phyloP scores from a whole-genome alignment of 2,113 vertebrate genomes.

The Triplophysa siluroides region DNA sequence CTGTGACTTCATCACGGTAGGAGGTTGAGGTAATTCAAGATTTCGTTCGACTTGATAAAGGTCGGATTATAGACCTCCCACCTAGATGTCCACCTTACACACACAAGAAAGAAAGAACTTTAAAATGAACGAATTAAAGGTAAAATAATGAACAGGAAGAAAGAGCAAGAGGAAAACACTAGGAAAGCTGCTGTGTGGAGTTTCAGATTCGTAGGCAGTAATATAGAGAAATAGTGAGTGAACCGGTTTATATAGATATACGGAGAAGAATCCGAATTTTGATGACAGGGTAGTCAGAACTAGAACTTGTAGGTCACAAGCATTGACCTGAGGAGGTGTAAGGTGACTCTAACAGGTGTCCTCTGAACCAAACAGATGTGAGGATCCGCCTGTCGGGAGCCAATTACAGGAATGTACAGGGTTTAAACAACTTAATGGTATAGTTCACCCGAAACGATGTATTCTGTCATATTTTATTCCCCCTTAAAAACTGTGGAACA shows the following conservation, averaged over 20 bases:
- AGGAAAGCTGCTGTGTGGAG: too few relatives aligned
- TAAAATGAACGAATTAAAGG: too few relatives aligned
- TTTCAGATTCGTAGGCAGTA: too few relatives aligned
- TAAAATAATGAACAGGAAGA: too few relatives aligned
- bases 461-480: too few relatives aligned
- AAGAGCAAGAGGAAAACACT: too few relatives aligned
- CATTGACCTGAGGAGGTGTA: conserved; percentile 20
- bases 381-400: neutral
- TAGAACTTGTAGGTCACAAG: conserved; percentile 19
- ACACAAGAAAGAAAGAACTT: neutral
- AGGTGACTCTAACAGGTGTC: conserved; percentile 41
- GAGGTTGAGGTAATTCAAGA: conserved; percentile 25
- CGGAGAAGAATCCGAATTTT: too few relatives aligned
- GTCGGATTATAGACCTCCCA: conserved; percentile 41
- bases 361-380: conserved; percentile 46
- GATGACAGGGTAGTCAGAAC: neutral
- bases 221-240: too few relatives aligned
- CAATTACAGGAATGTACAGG: neutral
- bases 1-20: conserved; percentile 20
- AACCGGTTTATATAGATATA: too few relatives aligned
- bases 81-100: conserved; percentile 3
- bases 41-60: conserved; percentile 13
- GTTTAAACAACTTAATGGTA: neutral
- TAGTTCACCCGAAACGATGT: too few relatives aligned
- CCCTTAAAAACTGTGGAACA: too few relatives aligned